Evolutionary conservation across 30 jellyfish, hydroid and myxozoan species (phyloP).

Genomic region (Aurelia aurita): DNA sequence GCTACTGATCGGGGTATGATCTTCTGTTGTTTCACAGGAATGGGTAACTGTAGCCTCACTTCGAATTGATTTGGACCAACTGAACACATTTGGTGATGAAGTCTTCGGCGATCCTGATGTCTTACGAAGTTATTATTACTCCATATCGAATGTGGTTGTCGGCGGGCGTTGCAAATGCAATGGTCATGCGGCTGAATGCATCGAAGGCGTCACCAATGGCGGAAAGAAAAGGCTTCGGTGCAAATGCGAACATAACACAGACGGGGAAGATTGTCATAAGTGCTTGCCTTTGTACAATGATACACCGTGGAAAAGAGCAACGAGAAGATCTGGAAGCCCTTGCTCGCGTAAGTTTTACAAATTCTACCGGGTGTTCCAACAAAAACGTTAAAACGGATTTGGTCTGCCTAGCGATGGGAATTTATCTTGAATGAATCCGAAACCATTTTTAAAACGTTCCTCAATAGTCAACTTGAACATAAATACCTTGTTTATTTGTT

Average conservation of each 20-base stretch:
- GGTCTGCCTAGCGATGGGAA: too few species aligned
- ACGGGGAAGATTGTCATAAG: constrained; percentile 95
- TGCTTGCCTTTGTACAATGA: constrained; percentile 93
- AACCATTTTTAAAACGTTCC: too few species aligned
- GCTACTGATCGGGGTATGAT: too few species aligned
- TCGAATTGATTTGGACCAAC: constrained; percentile 79
- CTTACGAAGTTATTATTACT: constrained; percentile 91
- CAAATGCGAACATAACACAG: constrained; percentile 93
- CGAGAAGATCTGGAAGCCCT: constrained; percentile 74
- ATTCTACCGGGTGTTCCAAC: too few species aligned
- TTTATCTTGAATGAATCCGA: too few species aligned
- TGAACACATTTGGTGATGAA: constrained; percentile 97
- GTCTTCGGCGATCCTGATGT: constrained; percentile 96
- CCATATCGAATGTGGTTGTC: constrained; percentile 92
- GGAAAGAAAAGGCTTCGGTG: constrained; percentile 54
- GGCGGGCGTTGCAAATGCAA: constrained; percentile 99
- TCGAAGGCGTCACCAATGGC: constrained; percentile 38
- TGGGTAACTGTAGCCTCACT: constrained; percentile 98
- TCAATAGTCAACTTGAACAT: too few species aligned
- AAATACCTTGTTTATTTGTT: too few species aligned
- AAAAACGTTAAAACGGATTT: too few species aligned
- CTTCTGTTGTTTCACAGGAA: constrained; percentile 36
- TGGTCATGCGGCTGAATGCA: constrained; percentile 97
- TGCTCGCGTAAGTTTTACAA: constrained; percentile 79
- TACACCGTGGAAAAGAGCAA: constrained; percentile 92